Evolutionary conservation across 2,888 invertebrate species (phyloP), one percentile per base, ranked within the genome.

Genomic region (Archips xylosteana): DNA sequence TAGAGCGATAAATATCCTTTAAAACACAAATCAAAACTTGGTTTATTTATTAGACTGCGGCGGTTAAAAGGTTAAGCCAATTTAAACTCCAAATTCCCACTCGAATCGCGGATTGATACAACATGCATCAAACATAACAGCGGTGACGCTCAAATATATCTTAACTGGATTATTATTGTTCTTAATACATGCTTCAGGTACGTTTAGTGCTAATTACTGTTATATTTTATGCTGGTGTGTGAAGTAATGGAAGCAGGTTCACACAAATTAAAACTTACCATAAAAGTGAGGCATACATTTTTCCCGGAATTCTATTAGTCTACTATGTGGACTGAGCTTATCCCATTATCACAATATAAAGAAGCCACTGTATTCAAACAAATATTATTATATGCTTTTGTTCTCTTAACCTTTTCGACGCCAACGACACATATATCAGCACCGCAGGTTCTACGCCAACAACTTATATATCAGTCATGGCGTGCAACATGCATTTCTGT

Each of bases 161-260:
- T 57, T 23, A 54, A 54, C 32, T 12, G 12, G 32, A 32, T 12
- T 54, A 2, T 54, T 15, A 9, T 54, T 15, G 8, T 23, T 32
- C 12, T 57, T 34, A n/a, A 32, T 4, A 12, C 57, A 57, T 12
- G 32, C 10, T 57, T 3, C 32, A 23, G 57, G 32, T 32, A 57
- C 10, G 23, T 57, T 57, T 32, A 32, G 57, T n/a, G 51, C 45
- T 32, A 32, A 32, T 1, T 3, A 32, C 12, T 32, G 12, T 57
- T 47, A 47, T 9, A 63, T 63, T 49, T 34, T 47, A 63, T n/a
- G 13, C 9, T 9, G 39, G 62, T 62, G 2, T 36, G 51, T 23
- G 6, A 36, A 36, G 76, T 76, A 85, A 91, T 91, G 92, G 92
- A 92, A 92, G 92, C 92, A 92, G 92, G 92, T 89, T 82, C 77